Percentiles rank a stretch among this genome's conserved stretches.
phyloP scores from a whole-genome alignment of 2,888 invertebrate genomes.

The Tenthredo scrophulariae region DNA sequence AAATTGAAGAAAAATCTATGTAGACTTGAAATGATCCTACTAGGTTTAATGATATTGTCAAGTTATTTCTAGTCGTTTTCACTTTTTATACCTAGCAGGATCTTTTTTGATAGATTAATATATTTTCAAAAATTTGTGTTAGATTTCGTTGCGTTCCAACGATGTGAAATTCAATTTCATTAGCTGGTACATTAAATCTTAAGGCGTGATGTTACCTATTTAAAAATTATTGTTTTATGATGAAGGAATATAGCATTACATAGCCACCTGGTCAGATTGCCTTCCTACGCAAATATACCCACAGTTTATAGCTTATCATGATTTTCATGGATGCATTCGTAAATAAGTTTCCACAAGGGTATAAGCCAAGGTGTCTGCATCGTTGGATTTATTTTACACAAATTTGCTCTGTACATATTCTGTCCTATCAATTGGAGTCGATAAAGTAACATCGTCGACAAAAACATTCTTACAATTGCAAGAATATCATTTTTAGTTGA shows the following conservation, averaged over 20 bases:
- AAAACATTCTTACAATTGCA: not conserved
- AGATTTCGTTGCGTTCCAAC: too few species aligned
- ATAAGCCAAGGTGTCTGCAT: not conserved
- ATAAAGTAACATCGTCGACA: not conserved
- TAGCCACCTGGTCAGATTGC: not conserved
- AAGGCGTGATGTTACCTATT: not conserved
- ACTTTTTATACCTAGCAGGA: too few species aligned
- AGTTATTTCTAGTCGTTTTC: too few species aligned
- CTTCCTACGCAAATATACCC: not conserved
- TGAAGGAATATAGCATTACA: not conserved
- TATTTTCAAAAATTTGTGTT: too few species aligned
- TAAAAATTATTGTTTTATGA: not conserved
- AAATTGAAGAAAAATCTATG: too few species aligned
- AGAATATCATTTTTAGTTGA: not conserved
- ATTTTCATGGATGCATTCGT: slow-evolving; percentile 11
- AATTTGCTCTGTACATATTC: not conserved
- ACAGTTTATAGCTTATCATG: not conserved
- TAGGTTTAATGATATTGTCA: too few species aligned
- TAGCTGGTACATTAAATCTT: slow-evolving; percentile 2
- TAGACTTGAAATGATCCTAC: too few species aligned
- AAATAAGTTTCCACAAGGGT: not conserved
- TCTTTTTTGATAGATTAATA: too few species aligned
- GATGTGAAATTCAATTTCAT: too few species aligned
- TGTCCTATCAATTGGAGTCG: too few species aligned
- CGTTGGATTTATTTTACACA: not conserved